Percentiles rank a stretch among this genome's conserved stretches.
Evolutionary conservation across 1,140 invertebrate genomes (phyloP).

Genomic region (Tetragnatha versicolor): DNA sequence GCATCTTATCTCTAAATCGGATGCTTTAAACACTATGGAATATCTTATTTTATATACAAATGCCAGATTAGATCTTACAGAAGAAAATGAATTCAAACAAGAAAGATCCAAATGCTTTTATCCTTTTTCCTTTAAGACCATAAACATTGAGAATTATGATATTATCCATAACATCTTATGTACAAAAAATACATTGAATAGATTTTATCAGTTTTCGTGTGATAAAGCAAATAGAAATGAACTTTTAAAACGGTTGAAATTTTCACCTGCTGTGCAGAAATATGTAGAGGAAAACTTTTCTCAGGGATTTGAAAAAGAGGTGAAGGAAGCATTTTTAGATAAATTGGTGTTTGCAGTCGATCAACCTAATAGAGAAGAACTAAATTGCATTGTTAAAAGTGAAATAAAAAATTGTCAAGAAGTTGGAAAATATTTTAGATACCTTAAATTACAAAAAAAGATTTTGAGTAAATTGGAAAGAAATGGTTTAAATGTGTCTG

Average conservation of each 20-base stretch:
- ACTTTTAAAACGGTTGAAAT: slow-evolving; percentile 8
- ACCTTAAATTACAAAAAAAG: slow-evolving; percentile 12
- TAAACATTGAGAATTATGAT: slow-evolving; percentile 7
- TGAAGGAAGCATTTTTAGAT: too few species aligned
- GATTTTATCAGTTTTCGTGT: slow-evolving; percentile 4
- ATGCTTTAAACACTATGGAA: slow-evolving; percentile 9
- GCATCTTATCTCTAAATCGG: slow-evolving; percentile 20
- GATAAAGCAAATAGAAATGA: slow-evolving; percentile 18
- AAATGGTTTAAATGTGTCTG: neutral
- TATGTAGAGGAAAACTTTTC: neutral
- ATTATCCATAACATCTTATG: slow-evolving; percentile 7
- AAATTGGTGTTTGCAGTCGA: too few species aligned
- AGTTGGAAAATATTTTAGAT: slow-evolving; percentile 8
- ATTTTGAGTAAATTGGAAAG: neutral
- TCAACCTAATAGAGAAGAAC: too few species aligned
- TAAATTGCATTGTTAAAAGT: slow-evolving; percentile 2
- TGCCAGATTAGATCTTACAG: slow-evolving; percentile 4
- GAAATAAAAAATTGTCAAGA: slow-evolving; percentile 9
- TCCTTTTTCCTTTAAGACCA: slow-evolving; percentile 13
- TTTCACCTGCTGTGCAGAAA: slow-evolving; percentile 20
- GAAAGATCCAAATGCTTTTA: slow-evolving; percentile 10
- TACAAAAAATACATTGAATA: neutral
- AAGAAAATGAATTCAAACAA: slow-evolving; percentile 19
- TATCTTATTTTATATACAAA: slow-evolving; percentile 18
- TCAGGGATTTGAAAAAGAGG: slow-evolving; percentile 1